Evolutionary conservation across 2,888 invertebrate genomes (phyloP), one percentile per base, ranked within the genome.

Genomic region (Temnothorax ravouxi): DNA sequence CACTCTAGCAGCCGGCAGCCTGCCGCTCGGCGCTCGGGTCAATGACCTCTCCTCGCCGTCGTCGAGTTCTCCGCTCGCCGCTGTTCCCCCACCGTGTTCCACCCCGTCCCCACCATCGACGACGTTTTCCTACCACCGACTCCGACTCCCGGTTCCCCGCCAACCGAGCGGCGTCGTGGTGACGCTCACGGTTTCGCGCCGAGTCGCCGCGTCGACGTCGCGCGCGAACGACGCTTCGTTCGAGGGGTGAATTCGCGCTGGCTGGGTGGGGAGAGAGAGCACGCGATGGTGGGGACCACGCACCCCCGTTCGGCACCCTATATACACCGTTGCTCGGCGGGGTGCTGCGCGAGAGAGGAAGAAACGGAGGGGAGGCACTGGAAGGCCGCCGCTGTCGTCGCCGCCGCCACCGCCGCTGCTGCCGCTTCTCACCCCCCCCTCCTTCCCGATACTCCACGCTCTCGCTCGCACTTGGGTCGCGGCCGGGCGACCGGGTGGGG

Each of bases 1-100:
- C 94, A 93, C 93, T 94, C 94, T 93, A 94, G 93, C 94, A 94
- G 94, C 94, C 94, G 94, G 94, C 94, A 94, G 93, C 94, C 92
- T 94, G 94, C 94, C 93, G 94, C 94, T 94, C 91, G 91, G 94
- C 93, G 94, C 94, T 94, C 91, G 91, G 94, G 94, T 94, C 94
- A 94, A 94, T 93, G 94, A 94, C 94, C 94, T 94, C 93, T 92
- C 91, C 92, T 92, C 91, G 94, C 92, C 94, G 93, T 93, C 93
- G 94, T 92, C 92, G 93, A 91, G 92, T 91, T 92, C 93, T 92
- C 92, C 90, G 34, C 34, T 34, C 34, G 34, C 34, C 34, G 6
- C 34, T 34, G 34, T 34, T 34, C 90, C 91, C 84, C 86, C 91
- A 18, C 61, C 75, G 34, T 34, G 29, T 29, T 29, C 6, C 34